Evolutionary conservation across 30 jellyfish, hydroid and myxozoan species (phyloP).

Genomic region (Aurelia sp.): DNA sequence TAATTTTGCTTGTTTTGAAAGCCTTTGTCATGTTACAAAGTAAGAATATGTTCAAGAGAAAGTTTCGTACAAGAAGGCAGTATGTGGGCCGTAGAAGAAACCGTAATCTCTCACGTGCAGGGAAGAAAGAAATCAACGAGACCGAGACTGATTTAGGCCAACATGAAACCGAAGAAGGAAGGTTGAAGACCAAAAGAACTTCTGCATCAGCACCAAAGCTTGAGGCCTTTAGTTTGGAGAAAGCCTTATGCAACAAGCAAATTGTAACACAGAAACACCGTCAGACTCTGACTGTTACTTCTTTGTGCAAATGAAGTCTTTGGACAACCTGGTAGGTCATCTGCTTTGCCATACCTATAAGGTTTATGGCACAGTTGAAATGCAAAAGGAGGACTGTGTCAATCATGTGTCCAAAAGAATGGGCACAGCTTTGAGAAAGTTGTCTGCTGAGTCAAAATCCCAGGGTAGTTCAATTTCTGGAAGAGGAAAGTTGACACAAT

Average conservation of each 20-base stretch:
- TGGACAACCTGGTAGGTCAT: neutral
- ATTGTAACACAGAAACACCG: neutral
- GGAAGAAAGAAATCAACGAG: neutral
- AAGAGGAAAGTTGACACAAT: neutral
- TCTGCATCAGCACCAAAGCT: too few relatives aligned
- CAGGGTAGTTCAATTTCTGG: neutral
- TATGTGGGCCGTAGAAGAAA: slow-evolving; percentile 11
- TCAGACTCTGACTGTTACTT: slow-evolving; percentile 13
- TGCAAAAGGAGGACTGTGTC: slow-evolving; percentile 58
- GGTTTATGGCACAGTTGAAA: slow-evolving; percentile 24
- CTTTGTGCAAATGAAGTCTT: slow-evolving; percentile 18
- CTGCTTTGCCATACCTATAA: slow-evolving; percentile 26
- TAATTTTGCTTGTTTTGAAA: too few relatives aligned
- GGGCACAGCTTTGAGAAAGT: slow-evolving; percentile 63
- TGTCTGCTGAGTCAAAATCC: slow-evolving; percentile 12
- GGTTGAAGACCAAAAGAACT: neutral
- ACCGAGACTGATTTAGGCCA: neutral
- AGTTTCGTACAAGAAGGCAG: neutral
- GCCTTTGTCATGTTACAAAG: too few relatives aligned
- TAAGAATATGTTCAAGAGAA: too few relatives aligned
- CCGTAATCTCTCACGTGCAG: neutral
- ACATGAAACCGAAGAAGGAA: neutral
- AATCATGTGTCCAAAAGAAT: slow-evolving; percentile 58
- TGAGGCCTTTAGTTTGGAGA: neutral
- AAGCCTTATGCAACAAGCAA: neutral